Conservation (phyloP, 2,797 vertebrate species). For the Hapalemur alaotrensis region DNA sequence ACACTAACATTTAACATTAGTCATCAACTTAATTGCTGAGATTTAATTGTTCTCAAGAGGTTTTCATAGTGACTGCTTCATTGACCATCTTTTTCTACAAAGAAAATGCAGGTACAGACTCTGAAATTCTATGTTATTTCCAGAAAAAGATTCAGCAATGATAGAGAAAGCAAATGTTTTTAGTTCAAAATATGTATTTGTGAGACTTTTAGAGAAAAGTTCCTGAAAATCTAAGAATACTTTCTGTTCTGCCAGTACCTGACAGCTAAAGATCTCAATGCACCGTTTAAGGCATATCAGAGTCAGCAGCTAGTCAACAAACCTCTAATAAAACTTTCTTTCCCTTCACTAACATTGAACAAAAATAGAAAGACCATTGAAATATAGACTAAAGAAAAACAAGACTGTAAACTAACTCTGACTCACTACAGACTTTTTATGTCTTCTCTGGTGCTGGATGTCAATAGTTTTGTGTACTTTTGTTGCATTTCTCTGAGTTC, state of each 20-base stretch:
- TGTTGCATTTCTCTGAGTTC: background rate
- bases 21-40: conserved; percentile 51
- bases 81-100: conserved; percentile 49
- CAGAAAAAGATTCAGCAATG: background rate
- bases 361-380: conserved; percentile 69
- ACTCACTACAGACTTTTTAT: conserved; percentile 59
- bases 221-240: conserved; percentile 1
- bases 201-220: background rate
- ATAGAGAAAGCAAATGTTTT: background rate
- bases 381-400: conserved; percentile 48
- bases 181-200: background rate
- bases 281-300: background rate
- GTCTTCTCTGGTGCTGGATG: conserved; percentile 30
- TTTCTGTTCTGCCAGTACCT: background rate
- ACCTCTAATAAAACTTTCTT: conserved; percentile 66
- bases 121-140: conserved; percentile 21
- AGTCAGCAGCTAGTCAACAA: conserved; percentile 36
- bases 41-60: conserved; percentile 67
- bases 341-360: conserved; percentile 47
- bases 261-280: background rate
- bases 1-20: conserved; percentile 32
- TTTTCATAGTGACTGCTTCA: conserved; percentile 55
- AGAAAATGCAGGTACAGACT: background rate
- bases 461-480: conserved; percentile 26
- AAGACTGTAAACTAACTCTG: conserved; percentile 53